Conservation (phyloP, 2,113 vertebrate genomes). For the Megalops atlanticus region DNA sequence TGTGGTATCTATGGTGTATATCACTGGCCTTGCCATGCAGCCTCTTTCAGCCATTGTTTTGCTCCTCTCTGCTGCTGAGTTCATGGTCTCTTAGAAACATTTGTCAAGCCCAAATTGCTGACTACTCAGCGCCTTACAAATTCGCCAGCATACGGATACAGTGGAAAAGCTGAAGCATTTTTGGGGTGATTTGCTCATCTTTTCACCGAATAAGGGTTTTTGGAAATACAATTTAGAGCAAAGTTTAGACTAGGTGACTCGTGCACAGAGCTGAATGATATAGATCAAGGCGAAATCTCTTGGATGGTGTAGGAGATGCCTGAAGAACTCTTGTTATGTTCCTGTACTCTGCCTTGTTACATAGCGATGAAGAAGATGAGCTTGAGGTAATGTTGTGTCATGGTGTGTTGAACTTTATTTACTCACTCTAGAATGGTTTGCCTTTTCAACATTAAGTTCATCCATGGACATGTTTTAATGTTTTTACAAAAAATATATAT, state of each 20-base stretch:
- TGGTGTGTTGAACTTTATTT: slow-evolving; percentile 22
- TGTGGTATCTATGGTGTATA: slow-evolving; percentile 48
- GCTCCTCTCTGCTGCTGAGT: slow-evolving; percentile 53
- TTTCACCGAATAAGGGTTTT: slow-evolving; percentile 55
- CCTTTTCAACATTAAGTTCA: slow-evolving; percentile 39
- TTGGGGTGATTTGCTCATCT: slow-evolving; percentile 53
- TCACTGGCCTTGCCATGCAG: slow-evolving; percentile 59
- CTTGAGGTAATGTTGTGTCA: slow-evolving; percentile 57
- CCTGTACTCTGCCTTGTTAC: slow-evolving; percentile 73
- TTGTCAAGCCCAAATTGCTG: slow-evolving; percentile 53
- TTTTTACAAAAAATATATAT: background rate
- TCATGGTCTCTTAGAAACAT: slow-evolving; percentile 66
- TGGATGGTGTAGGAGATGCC: slow-evolving; percentile 58
- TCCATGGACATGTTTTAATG: background rate
- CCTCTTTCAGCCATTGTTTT: slow-evolving; percentile 42
- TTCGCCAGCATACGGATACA: slow-evolving; percentile 57
- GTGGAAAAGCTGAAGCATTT: slow-evolving; percentile 39
- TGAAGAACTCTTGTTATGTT: slow-evolving; percentile 68
- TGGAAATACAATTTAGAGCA: slow-evolving; percentile 27
- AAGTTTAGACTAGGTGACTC: slow-evolving; percentile 54
- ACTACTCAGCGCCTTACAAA: slow-evolving; percentile 59
- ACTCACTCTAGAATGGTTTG: slow-evolving; percentile 7
- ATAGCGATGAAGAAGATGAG: slow-evolving; percentile 70
- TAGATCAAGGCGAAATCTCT: slow-evolving; percentile 33
- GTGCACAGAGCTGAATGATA: slow-evolving; percentile 38